phyloP scores from a whole-genome alignment of 2,888 invertebrate species.

The Netelia melanura region DNA sequence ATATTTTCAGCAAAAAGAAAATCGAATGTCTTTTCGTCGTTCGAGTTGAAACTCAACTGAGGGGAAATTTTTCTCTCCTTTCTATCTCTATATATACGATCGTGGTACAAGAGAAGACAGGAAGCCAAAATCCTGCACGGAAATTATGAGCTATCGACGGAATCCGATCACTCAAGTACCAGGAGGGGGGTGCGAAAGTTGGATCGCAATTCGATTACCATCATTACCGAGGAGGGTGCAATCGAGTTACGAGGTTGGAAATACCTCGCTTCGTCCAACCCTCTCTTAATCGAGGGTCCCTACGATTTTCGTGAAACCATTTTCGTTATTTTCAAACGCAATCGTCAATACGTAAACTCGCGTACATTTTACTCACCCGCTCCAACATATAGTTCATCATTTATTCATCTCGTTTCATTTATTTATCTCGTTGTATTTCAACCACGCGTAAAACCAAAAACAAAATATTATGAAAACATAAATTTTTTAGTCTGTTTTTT shows the following conservation, averaged over 20 bases:
- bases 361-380: neutral
- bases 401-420: neutral
- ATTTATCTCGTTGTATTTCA: no score
- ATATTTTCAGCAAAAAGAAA: neutral
- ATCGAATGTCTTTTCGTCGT: neutral
- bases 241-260: constrained; percentile 73
- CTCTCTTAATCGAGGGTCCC: constrained; percentile 42
- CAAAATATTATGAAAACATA: no score
- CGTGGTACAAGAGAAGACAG: constrained; percentile 31
- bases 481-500: no score
- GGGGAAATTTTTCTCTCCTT: no score
- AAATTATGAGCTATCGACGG: constrained; percentile 68
- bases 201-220: constrained; percentile 75
- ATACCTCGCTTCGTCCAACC: constrained; percentile 63
- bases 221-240: constrained; percentile 72
- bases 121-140: constrained; percentile 67
- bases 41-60: neutral
- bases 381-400: neutral
- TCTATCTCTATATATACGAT: neutral
- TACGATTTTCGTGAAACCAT: constrained; percentile 33
- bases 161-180: constrained; percentile 65
- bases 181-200: constrained; percentile 65
- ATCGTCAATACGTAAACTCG: constrained; percentile 26
- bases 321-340: constrained; percentile 45
- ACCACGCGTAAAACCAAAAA: no score